These are phyloP conservation scores for Folsomia candida DNA, from an alignment of 2,888 invertebrate species.

Conservation along the genomic window DNA sequence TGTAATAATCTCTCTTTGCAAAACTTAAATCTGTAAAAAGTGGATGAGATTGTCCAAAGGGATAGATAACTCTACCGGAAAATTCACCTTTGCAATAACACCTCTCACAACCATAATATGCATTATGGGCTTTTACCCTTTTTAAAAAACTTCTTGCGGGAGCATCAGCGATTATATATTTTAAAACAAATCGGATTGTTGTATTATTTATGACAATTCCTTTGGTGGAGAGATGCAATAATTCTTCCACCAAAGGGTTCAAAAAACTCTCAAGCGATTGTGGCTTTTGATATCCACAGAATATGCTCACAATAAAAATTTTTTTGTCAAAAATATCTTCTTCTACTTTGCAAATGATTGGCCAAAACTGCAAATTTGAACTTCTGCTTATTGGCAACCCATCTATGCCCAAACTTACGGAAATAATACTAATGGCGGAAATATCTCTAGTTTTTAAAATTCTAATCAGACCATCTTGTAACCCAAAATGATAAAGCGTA, in stretches of 20 bases:
- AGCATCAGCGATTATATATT: conserved; percentile 34
- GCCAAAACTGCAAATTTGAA: conserved; percentile 11
- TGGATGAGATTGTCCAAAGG: conserved; percentile 1
- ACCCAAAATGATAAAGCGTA: conserved; percentile 27
- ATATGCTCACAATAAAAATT: background rate
- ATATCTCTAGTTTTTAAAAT: no score
- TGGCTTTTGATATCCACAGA: conserved; percentile 1
- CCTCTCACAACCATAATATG: conserved; percentile 33
- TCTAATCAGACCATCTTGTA: no score
- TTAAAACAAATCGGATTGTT: background rate
- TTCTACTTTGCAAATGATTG: conserved; percentile 1
- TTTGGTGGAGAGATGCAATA: background rate
- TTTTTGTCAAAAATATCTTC: background rate
- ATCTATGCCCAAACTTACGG: background rate
- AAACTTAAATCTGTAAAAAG: conserved; percentile 28
- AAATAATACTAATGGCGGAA: background rate
- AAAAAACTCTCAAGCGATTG: conserved; percentile 6
- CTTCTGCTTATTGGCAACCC: conserved; percentile 6
- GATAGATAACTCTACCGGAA: conserved; percentile 22
- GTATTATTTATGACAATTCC: background rate
- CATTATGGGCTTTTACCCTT: no score
- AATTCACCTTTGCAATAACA: conserved; percentile 26
- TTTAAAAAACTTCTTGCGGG: conserved; percentile 37
- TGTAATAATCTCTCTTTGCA: conserved; percentile 3
- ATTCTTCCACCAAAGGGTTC: background rate